phyloP scores from a whole-genome alignment of 2,797 vertebrate genomes.

The Scarus forsteni region DNA sequence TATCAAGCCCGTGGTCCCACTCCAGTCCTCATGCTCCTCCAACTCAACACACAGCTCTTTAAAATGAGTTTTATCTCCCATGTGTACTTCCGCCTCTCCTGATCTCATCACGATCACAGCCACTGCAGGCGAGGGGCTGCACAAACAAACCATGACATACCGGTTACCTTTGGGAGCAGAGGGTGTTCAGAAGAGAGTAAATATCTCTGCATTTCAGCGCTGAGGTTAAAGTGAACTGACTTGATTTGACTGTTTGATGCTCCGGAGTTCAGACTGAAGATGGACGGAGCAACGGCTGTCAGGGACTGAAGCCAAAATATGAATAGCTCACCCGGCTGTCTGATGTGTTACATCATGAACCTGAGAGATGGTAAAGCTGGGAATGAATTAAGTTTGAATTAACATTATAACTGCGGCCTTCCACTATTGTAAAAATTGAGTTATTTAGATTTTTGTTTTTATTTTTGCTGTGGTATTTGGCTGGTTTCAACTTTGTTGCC shows the following conservation, averaged over 20 bases:
- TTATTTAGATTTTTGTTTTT: no score
- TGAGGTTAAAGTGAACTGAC: slow-evolving; percentile 21
- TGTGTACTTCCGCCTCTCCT: slow-evolving; percentile 28
- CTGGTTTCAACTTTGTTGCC: no score
- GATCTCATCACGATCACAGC: slow-evolving; percentile 36
- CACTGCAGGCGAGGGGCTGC: slow-evolving; percentile 13
- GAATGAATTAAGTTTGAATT: no score
- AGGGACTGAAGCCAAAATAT: no score
- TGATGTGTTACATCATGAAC: no score
- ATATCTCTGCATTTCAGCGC: slow-evolving; percentile 41
- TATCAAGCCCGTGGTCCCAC: slow-evolving; percentile 63
- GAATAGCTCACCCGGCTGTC: no score
- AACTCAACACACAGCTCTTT: slow-evolving; percentile 50
- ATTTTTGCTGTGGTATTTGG: no score
- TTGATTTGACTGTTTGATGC: slow-evolving; percentile 43
- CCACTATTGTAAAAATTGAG: no score
- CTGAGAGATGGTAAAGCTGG: no score
- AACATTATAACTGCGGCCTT: no score
- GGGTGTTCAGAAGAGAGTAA: slow-evolving; percentile 51
- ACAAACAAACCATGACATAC: slow-evolving; percentile 52
- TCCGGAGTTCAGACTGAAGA: slow-evolving; percentile 15
- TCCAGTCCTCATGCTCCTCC: slow-evolving; percentile 41
- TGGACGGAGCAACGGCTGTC: no score
- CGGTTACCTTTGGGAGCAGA: slow-evolving; percentile 46
- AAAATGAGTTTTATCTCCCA: slow-evolving; percentile 62